A percentile compares a stretch with the other conserved stretches of the same genome.
Conservation (phyloP, 2,888 invertebrate genomes). For the Dexiosoma caninum region DNA sequence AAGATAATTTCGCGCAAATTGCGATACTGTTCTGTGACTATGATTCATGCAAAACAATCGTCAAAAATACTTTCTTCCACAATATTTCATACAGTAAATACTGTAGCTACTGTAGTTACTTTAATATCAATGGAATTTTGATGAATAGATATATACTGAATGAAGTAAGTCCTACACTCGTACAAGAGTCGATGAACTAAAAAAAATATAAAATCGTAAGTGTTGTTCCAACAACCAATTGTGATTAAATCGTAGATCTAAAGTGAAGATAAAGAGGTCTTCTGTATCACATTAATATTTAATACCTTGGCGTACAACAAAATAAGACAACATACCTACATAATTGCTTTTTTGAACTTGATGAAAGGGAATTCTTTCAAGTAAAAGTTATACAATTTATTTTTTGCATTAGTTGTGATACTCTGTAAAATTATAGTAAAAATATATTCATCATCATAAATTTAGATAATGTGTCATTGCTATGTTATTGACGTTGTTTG, state of each 20-base stretch:
- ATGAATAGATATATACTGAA: background rate
- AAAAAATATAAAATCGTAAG: slow-evolving; percentile 10
- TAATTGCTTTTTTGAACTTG: no score
- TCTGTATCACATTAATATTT: slow-evolving; percentile 12
- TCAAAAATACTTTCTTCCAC: background rate
- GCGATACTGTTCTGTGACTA: no score
- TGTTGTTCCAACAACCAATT: slow-evolving; percentile 28
- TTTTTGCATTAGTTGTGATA: background rate
- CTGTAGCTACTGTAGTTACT: background rate
- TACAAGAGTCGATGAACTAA: slow-evolving; percentile 29
- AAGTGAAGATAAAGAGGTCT: slow-evolving; percentile 6
- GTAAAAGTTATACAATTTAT: no score
- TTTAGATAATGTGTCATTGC: slow-evolving; percentile 56
- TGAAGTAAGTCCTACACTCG: no score
- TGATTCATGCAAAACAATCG: no score
- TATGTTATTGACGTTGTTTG: slow-evolving; percentile 21
- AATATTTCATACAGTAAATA: slow-evolving; percentile 9
- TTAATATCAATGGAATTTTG: slow-evolving; percentile 23
- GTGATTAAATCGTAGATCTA: slow-evolving; percentile 12
- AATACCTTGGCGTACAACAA: background rate
- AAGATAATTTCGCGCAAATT: no score
- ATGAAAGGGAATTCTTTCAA: no score
- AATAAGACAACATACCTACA: background rate
- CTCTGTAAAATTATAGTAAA: slow-evolving; percentile 2
- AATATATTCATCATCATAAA: slow-evolving; percentile 48